Conservation (phyloP, 2,888 invertebrate genomes). For the Galerucella pusilla region DNA sequence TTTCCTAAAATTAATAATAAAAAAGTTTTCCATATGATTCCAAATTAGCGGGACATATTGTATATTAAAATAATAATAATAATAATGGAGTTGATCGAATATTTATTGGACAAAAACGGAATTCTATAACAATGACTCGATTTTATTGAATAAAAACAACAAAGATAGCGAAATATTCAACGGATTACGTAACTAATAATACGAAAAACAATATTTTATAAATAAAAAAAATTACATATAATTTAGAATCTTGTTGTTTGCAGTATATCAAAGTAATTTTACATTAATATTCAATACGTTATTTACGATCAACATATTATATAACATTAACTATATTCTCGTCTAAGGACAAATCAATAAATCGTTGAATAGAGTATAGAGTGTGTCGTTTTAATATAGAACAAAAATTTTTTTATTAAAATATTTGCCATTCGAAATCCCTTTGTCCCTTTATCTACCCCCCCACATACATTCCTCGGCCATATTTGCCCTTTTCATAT, state of each 20-base stretch:
- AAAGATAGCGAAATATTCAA: background rate
- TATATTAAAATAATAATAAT: no score
- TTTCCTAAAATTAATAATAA: no score
- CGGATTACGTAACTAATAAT: background rate
- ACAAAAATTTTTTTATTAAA: background rate
- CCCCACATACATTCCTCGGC: no score
- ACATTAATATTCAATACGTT: slow-evolving; percentile 40
- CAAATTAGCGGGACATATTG: no score
- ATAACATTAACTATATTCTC: slow-evolving; percentile 19
- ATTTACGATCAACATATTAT: slow-evolving; percentile 26
- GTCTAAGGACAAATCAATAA: slow-evolving; percentile 51
- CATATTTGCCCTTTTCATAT: no score
- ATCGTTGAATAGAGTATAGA: slow-evolving; percentile 44
- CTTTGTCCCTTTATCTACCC: no score
- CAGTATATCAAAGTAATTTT: slow-evolving; percentile 32
- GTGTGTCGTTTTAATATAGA: slow-evolving; percentile 41
- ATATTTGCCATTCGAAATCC: no score
- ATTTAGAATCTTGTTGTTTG: slow-evolving; percentile 36
- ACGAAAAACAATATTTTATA: background rate
- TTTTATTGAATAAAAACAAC: background rate
- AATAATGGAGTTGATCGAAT: no score
- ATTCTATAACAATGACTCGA: background rate
- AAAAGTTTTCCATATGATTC: no score
- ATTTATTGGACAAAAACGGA: background rate
- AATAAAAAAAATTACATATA: slow-evolving; percentile 22